Evolutionary conservation across 1,140 invertebrate species (phyloP).

Genomic region (Centruroides vittatus): DNA sequence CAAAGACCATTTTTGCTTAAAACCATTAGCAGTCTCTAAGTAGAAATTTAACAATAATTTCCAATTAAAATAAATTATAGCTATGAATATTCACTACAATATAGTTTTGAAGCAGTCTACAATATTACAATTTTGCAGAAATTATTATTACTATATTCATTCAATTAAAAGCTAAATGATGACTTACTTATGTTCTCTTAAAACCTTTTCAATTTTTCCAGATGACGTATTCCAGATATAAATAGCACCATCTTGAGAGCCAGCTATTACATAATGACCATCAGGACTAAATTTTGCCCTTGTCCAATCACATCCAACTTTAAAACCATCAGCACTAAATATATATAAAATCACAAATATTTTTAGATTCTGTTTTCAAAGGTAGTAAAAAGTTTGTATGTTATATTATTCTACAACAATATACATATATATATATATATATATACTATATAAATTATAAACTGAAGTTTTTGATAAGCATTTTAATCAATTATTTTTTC

Average conservation of each 20-base stretch:
- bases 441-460: too few species aligned
- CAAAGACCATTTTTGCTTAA: too few species aligned
- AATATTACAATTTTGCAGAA: too few species aligned
- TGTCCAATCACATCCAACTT: constrained; percentile 86
- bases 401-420: not conserved
- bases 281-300: constrained; percentile 84
- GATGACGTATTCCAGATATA: constrained; percentile 80
- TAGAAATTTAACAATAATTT: too few species aligned
- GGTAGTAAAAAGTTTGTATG: not conserved
- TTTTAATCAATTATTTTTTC: too few species aligned
- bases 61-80: too few species aligned
- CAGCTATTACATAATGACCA: constrained; percentile 71
- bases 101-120: too few species aligned
- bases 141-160: too few species aligned
- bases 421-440: too few species aligned
- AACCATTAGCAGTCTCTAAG: too few species aligned
- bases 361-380: not conserved
- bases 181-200: constrained; percentile 81
- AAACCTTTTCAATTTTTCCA: constrained; percentile 59
- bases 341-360: constrained; percentile 6
- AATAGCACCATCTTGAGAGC: constrained; percentile 74
- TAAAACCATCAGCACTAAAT: constrained; percentile 78
- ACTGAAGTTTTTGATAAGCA: too few species aligned
- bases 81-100: too few species aligned
- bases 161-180: not conserved